A percentile compares a stretch with the other conserved stretches of the same genome.
Conservation (phyloP, 2,797 vertebrate species). For the Aselliscus stoliczkanus region DNA sequence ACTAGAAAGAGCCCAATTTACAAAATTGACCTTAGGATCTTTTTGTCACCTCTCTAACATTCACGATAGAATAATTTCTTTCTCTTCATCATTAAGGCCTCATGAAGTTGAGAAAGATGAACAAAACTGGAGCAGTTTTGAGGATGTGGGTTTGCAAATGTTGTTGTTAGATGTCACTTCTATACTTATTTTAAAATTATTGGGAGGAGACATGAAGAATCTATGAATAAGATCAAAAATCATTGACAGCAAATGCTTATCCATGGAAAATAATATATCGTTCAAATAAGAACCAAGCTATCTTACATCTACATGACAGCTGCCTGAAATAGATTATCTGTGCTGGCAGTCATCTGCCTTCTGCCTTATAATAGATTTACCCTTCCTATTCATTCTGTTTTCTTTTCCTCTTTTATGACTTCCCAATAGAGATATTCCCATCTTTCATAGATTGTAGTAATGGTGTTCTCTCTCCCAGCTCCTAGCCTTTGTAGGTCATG, state of each 20-base stretch:
- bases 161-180: neutral
- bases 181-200: neutral
- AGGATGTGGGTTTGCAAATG: neutral
- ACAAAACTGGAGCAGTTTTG: neutral
- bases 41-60: neutral
- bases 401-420: neutral
- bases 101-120: neutral
- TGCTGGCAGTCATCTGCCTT: neutral
- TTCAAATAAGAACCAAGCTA: neutral
- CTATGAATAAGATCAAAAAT: neutral
- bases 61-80: too few species aligned
- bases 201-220: neutral
- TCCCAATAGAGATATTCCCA: neutral
- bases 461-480: neutral
- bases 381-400: neutral
- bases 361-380: neutral
- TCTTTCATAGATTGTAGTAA: neutral
- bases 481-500: neutral
- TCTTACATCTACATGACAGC: neutral
- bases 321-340: neutral
- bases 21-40: neutral
- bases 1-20: neutral
- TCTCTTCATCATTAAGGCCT: neutral
- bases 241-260: neutral
- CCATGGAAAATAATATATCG: neutral